These are phyloP conservation scores for Austrolebias charrua DNA, from an alignment of 2,797 vertebrate species.

Conservation along the genomic window DNA sequence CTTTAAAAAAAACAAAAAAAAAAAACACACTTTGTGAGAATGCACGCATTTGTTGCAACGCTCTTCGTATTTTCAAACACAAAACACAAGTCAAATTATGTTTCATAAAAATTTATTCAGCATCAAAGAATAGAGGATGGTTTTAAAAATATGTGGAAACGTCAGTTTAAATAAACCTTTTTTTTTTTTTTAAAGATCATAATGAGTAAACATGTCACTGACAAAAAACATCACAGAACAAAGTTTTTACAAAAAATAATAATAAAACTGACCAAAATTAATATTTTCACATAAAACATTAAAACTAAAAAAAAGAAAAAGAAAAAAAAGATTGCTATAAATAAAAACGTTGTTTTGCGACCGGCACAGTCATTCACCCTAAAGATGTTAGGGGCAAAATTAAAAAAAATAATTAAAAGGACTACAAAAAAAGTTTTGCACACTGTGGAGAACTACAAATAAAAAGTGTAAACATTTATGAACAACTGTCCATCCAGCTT, in stretches of 20 bases:
- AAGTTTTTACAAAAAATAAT: slow-evolving; percentile 77
- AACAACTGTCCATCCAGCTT: slow-evolving; percentile 76
- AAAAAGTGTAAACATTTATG: slow-evolving; percentile 87
- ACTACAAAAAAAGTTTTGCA: slow-evolving; percentile 77
- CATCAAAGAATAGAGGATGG: slow-evolving; percentile 86
- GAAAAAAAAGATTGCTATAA: slow-evolving; percentile 86
- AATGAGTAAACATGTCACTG: slow-evolving; percentile 85
- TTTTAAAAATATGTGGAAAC: slow-evolving; percentile 87
- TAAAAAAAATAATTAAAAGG: slow-evolving; percentile 42
- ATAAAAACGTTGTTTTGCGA: slow-evolving; percentile 89
- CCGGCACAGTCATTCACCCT: slow-evolving; percentile 85
- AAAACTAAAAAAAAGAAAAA: slow-evolving; percentile 69
- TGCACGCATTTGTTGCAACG: too few relatives aligned
- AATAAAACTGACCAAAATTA: slow-evolving; percentile 9
- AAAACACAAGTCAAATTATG: slow-evolving; percentile 58
- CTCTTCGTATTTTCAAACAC: slow-evolving; percentile 32
- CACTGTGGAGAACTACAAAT: slow-evolving; percentile 82
- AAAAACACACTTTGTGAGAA: too few relatives aligned
- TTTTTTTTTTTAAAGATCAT: slow-evolving; percentile 71
- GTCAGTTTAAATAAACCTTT: slow-evolving; percentile 85
- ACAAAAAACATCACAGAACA: slow-evolving; percentile 85
- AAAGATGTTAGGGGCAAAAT: slow-evolving; percentile 39
- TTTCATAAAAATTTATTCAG: slow-evolving; percentile 88
- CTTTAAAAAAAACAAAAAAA: too few relatives aligned
- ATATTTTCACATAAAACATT: slow-evolving; percentile 81